These are phyloP conservation scores for Heliothis virescens DNA, from an alignment of 1,140 invertebrate species.

Conservation along the genomic window DNA sequence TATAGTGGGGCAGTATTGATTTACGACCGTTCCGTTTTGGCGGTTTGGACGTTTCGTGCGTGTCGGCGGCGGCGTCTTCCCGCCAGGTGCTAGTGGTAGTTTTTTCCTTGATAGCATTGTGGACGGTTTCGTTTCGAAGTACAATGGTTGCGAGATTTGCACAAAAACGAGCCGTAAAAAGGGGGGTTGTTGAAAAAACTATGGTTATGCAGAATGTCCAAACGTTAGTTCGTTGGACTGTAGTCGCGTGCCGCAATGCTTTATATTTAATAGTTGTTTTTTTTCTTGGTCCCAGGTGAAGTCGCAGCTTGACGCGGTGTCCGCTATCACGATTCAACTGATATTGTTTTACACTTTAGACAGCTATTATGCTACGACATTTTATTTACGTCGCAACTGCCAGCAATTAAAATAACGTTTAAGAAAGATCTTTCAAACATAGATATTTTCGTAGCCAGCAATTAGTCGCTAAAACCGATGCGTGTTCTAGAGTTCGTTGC, in stretches of 20 bases:
- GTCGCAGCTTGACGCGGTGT: conserved; percentile 33
- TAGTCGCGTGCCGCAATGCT: conserved; percentile 72
- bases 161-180: conserved; percentile 79
- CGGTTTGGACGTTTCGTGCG: conserved; percentile 62
- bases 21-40: conserved; percentile 61
- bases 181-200: conserved; percentile 69
- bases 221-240: conserved; percentile 52
- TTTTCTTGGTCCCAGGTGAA: conserved; percentile 31
- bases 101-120: conserved; percentile 73
- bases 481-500: conserved; percentile 40
- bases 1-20: conserved; percentile 69
- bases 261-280: conserved; percentile 66
- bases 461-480: conserved; percentile 36
- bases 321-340: conserved; percentile 36
- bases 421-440: conserved; percentile 3
- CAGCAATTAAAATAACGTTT: conserved; percentile 4
- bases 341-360: conserved; percentile 51
- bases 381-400: neutral
- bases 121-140: conserved; percentile 68
- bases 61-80: conserved; percentile 56
- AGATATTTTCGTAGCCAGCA: conserved; percentile 19
- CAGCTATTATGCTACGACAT: neutral
- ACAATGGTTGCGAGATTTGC: conserved; percentile 82
- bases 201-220: conserved; percentile 53
- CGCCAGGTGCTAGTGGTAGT: conserved; percentile 76